phyloP scores from a whole-genome alignment of 2,797 vertebrate species.

The Melopsittacus undulatus region DNA sequence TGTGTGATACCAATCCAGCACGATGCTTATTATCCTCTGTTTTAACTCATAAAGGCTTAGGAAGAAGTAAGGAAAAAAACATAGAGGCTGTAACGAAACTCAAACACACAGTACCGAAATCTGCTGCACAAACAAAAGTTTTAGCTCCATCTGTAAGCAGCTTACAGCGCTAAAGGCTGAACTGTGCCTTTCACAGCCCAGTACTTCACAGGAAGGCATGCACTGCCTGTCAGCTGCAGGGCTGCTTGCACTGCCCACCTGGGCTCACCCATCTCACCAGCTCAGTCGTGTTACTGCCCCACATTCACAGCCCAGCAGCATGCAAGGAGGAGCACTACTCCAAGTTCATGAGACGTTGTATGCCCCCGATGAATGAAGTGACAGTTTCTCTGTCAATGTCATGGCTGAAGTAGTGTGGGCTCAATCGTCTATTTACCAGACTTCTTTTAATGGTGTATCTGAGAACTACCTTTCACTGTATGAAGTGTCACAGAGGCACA shows the following conservation, averaged over 20 bases:
- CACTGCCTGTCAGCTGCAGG: background rate
- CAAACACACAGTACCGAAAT: background rate
- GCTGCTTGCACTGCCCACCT: rapidly evolving
- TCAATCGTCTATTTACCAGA: background rate
- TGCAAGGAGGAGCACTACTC: background rate
- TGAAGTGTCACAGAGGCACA: background rate
- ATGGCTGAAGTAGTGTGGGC: background rate
- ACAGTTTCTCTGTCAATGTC: background rate
- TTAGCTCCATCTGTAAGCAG: background rate
- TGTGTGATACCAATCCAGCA: background rate
- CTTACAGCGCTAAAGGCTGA: background rate
- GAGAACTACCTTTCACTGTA: background rate
- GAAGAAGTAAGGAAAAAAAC: background rate
- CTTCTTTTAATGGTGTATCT: rapidly evolving
- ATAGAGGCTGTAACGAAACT: background rate
- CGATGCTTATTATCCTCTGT: rapidly evolving
- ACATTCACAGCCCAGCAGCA: rapidly evolving
- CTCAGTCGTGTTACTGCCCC: rapidly evolving
- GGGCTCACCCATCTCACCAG: rapidly evolving
- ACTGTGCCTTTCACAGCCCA: background rate
- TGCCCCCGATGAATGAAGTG: background rate
- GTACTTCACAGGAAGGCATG: background rate
- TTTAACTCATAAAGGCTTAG: background rate
- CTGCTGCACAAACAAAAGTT: background rate
- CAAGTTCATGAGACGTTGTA: rapidly evolving